Base-by-base conservation (phyloP, 2,888 invertebrate species). In the Micoletzkya japonica region DNA sequence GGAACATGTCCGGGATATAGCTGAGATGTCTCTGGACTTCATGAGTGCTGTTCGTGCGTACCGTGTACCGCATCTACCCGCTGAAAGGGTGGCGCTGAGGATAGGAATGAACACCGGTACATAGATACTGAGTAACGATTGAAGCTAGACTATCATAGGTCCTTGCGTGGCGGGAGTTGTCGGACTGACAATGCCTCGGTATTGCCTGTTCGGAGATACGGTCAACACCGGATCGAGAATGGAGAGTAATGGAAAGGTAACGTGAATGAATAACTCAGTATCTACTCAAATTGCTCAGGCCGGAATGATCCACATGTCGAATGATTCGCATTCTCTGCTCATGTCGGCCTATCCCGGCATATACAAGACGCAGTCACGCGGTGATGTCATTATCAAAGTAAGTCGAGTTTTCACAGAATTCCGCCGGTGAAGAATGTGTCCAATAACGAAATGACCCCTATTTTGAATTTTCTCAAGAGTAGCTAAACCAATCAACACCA, bases 181-280 rank as follows among this genome's bases (percentile, higher is more conserved):
- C 20, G 80, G 80, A 0, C 59, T 75, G 37, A 77, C 80, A 50
- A 80, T 80, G 80, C 80, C 80, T 1, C 72, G 80, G 2, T 80
- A 79, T 52, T 80, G 80, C 68, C 72, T 80, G 4, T 80, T 83
- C 58, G 83, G 83, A 44, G 83, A 83, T 69, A 81, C 83, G 7
- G 82, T 83, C 1, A 83, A 83, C 71, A 80, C 83, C 2, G 83
- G 82, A 0, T 77, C 80, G 58, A 57, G 80, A 34, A 82, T 82
- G 82, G 82, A 82, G 61, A 76, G 76, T 58, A 79, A 77, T 68
- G 76, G 81, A 57, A 80, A 80, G 75, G 61, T 61, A 7, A 2
- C 2, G 30, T 4, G n/a, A n/a, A n/a, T n/a, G n/a, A n/a, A n/a
- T n/a, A n/a, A n/a, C n/a, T n/a, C n/a, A n/a, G n/a, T n/a, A n/a